Conservation (phyloP, 92 coral and sea anemone species). For the Zoanthus gigantus region DNA sequence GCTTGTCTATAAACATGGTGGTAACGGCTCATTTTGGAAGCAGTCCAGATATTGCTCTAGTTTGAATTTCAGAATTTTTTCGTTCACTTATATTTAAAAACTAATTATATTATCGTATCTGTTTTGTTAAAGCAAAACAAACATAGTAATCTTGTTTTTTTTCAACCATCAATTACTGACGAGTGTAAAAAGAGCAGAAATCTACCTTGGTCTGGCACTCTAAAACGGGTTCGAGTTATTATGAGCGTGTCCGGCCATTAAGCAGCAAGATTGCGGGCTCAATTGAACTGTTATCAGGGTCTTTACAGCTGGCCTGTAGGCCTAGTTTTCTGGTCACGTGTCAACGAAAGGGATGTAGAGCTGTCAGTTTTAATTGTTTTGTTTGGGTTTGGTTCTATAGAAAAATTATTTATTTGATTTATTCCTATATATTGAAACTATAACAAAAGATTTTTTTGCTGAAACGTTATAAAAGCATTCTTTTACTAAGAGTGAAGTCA, state of each 20-base stretch:
- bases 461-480: neutral
- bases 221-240: neutral
- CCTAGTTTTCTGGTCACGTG: slow-evolving; percentile 16
- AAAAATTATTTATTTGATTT: neutral
- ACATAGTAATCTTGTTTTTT: neutral
- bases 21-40: neutral
- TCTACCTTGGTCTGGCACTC: neutral
- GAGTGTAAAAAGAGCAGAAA: neutral
- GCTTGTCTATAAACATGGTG: too few species aligned
- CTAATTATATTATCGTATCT: neutral
- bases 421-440: neutral
- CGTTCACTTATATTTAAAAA: neutral
- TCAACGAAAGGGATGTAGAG: neutral
- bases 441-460: neutral
- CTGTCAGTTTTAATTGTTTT: neutral
- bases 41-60: neutral
- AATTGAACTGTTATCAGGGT: neutral
- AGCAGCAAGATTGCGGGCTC: slow-evolving; percentile 48
- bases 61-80: neutral
- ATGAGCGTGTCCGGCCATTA: slow-evolving; percentile 13
- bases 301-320: slow-evolving; percentile 28
- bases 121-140: neutral
- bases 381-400: neutral
- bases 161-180: neutral
- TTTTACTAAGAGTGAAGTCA: too few species aligned